Conservation (phyloP, 2,888 invertebrate genomes). For the Eristalis arbustorum region DNA sequence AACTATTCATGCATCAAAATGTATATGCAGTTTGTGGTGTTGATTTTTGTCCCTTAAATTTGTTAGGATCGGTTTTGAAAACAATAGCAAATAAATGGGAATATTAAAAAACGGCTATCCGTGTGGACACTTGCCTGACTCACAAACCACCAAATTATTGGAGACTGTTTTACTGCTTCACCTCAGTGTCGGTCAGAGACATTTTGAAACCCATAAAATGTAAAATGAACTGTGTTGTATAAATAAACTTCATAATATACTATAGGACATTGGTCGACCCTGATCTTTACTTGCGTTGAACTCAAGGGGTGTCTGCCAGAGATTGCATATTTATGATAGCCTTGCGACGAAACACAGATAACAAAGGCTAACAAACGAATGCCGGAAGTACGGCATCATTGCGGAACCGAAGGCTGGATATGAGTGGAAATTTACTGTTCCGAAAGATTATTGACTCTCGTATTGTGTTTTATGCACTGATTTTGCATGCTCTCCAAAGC, state of each 20-base stretch:
- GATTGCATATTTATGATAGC: constrained; percentile 12
- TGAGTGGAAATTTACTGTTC: neutral
- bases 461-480: neutral
- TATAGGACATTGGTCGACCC: neutral
- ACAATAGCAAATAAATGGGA: too few species aligned
- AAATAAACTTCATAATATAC: neutral
- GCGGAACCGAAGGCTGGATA: neutral
- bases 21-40: too few species aligned
- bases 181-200: neutral
- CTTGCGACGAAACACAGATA: neutral
- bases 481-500: neutral
- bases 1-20: too few species aligned
- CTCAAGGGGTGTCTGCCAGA: neutral
- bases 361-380: neutral
- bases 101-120: neutral
- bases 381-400: neutral
- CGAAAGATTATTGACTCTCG: neutral
- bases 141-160: neutral
- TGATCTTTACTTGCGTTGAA: constrained; percentile 1
- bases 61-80: too few species aligned
- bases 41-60: too few species aligned
- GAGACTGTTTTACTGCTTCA: neutral
- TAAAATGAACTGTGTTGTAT: too few species aligned
- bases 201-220: neutral
- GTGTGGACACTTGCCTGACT: neutral